These are phyloP conservation scores for Phylloscopus trochilus DNA, from an alignment of 2,113 vertebrate species.

Conservation along the genomic window DNA sequence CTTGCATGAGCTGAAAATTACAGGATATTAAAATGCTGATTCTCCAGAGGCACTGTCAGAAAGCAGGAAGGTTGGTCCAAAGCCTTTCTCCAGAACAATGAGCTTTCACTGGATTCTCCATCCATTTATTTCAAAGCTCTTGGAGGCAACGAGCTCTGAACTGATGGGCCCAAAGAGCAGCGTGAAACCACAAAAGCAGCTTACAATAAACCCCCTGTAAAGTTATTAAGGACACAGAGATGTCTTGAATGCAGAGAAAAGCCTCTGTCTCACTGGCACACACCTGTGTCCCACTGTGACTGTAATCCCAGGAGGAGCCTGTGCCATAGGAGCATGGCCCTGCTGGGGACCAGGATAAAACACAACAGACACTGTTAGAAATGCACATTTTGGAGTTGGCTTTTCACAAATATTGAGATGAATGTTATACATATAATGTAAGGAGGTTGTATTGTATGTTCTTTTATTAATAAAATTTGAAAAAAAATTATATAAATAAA, in stretches of 20 bases:
- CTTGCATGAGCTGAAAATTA: neutral
- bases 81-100: neutral
- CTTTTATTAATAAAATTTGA: too few species aligned
- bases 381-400: too few species aligned
- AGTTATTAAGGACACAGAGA: slow-evolving; percentile 34
- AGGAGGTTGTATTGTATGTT: too few species aligned
- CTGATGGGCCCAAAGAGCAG: neutral
- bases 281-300: neutral
- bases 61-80: neutral
- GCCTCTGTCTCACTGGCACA: slow-evolving; percentile 19
- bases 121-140: neutral
- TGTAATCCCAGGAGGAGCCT: neutral
- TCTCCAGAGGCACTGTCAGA: neutral
- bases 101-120: neutral
- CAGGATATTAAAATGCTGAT: neutral
- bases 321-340: accelerated
- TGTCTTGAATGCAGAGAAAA: slow-evolving; percentile 13
- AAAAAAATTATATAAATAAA: too few species aligned
- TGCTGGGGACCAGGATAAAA: accelerated
- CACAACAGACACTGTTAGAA: neutral
- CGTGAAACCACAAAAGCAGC: neutral
- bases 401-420: too few species aligned
- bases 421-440: too few species aligned
- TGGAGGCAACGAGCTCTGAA: neutral
- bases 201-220: slow-evolving; percentile 34